phyloP scores from a whole-genome alignment of 1,140 invertebrate species.

The Psilanteris sp. region DNA sequence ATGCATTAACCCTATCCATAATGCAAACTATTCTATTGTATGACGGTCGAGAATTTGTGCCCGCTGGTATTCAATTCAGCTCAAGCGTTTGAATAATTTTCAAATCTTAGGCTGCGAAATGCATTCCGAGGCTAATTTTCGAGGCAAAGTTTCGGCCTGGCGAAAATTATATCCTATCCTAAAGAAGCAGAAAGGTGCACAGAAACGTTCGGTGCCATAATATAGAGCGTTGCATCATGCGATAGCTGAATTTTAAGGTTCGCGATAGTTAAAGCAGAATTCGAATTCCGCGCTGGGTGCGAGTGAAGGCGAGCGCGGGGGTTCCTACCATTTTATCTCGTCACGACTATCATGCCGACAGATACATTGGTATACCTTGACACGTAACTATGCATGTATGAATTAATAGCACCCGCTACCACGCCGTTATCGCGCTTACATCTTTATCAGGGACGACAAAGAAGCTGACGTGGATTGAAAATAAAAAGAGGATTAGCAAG shows the following conservation, averaged over 20 bases:
- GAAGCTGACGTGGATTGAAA: conserved; percentile 6
- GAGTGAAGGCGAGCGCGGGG: conserved; percentile 36
- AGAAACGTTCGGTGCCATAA: no score
- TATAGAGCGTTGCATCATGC: no score
- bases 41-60: conserved; percentile 33
- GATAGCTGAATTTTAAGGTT: conserved; percentile 26
- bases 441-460: conserved; percentile 66
- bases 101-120: conserved; percentile 33
- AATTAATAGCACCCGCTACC: conserved; percentile 74
- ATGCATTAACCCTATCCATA: conserved; percentile 42
- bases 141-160: no score
- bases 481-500: conserved; percentile 25
- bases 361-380: conserved; percentile 73
- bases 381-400: conserved; percentile 78
- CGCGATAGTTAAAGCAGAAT: no score
- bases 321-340: conserved; percentile 70
- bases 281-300: conserved; percentile 42
- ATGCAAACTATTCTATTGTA: conserved; percentile 57
- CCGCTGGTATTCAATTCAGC: conserved; percentile 37
- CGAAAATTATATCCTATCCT: conserved; percentile 9
- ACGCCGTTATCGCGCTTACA: conserved; percentile 69
- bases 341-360: conserved; percentile 76
- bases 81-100: conserved; percentile 51
- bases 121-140: conserved; percentile 35
- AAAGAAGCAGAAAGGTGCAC: no score